Evolutionary conservation across 2,888 invertebrate species (phyloP), one percentile per base, ranked within the genome.

Genomic region (Hermodice carunculata): DNA sequence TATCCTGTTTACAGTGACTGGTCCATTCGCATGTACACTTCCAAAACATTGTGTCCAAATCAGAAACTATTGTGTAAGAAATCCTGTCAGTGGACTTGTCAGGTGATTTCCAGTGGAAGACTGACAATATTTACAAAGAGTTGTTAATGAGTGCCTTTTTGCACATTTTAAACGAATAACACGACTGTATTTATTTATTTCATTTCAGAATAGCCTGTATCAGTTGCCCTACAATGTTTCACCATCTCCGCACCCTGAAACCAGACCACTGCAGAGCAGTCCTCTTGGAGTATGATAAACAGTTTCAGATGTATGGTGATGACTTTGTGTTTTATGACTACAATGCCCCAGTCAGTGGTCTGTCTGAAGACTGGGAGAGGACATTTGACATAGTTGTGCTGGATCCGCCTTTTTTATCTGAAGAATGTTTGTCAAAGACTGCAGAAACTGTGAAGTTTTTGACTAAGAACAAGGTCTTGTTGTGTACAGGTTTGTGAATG

Each of bases 391-490:
- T 98, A 28, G 92, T 98, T 0, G 88, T 98, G 59, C 94, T 93
- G 0, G 98, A 98, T 87, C 98, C 98, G 1, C 98, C 98, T 0
- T 98, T 97, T 86, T 88, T 98, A 2, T 93, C 96, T 0, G 92
- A 94, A 75, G 97, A 97, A 83, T 98, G 98, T 85, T 89, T 97
- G 52, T 89, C 90, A 0, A 96, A 96, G 88, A 92, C 92, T 0
- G 90, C 94, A 0, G 87, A 90, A 64, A 94, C 95, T 0, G 90
- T 96, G 1, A 91, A 91, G 74, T 90, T 90, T 75, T 84, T 98
- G 58, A 86, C 90, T 0, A 93, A 92, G 81, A 89, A 90, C 11
- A 92, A 92, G 82, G 90, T 96, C 31, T 90, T 96, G 1, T 88
- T 98, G 6, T 97, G 96, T 80, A 96, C 97, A 52, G 96, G 86